Conservation (phyloP, 1,140 invertebrate species). For the Phymastichus coffea region DNA sequence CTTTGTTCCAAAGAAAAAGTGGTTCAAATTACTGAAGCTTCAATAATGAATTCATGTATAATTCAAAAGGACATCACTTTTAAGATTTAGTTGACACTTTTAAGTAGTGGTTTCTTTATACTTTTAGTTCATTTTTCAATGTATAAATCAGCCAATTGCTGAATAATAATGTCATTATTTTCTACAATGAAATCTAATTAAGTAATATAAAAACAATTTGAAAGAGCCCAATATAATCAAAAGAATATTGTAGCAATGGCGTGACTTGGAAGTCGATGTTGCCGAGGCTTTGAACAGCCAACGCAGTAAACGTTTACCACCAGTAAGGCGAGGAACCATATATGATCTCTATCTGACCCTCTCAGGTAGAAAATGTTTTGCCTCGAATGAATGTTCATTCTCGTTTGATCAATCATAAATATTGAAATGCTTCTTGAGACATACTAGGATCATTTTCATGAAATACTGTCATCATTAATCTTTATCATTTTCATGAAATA, state of each 20-base stretch:
- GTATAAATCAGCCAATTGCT: no score
- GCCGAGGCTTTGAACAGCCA: conserved; percentile 69
- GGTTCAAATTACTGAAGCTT: no score
- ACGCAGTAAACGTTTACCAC: conserved; percentile 78
- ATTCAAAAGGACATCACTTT: no score
- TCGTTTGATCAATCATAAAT: conserved; percentile 24
- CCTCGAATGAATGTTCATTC: conserved; percentile 40
- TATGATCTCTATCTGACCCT: conserved; percentile 84
- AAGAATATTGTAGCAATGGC: conserved; percentile 59
- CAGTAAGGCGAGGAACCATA: conserved; percentile 77
- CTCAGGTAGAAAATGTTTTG: conserved; percentile 69
- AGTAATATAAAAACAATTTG: conserved; percentile 9
- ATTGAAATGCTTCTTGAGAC: conserved; percentile 9
- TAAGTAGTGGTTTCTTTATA: no score
- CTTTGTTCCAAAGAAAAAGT: no score
- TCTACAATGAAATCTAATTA: conserved; percentile 24
- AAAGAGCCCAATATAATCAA: conserved; percentile 48
- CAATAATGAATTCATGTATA: no score
- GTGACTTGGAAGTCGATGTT: conserved; percentile 71
- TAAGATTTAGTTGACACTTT: no score
- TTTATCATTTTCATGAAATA: conserved; percentile 20
- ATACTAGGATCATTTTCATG: conserved; percentile 11
- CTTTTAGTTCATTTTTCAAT: no score
- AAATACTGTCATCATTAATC: conserved; percentile 25
- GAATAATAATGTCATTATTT: no score